These are phyloP conservation scores for Thumatha senex DNA, from an alignment of 2,888 invertebrate genomes.

Conservation along the genomic window DNA sequence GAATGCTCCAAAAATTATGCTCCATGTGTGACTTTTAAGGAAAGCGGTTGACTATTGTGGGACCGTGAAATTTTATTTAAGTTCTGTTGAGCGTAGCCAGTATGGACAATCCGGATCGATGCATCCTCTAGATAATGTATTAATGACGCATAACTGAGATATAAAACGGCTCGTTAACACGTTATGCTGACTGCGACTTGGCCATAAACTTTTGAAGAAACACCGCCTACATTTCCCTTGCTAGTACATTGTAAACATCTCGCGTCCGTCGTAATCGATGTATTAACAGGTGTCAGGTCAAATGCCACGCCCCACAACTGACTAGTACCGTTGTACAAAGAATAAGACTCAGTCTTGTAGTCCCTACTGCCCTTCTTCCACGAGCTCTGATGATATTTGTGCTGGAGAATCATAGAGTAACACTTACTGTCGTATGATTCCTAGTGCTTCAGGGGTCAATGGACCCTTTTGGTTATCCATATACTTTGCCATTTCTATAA, in stretches of 20 bases:
- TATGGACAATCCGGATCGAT: slow-evolving; percentile 7
- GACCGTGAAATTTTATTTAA: slow-evolving; percentile 17
- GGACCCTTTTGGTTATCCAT: no score
- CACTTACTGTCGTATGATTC: not conserved
- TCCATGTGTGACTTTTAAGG: slow-evolving; percentile 19
- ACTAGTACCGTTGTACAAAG: no score
- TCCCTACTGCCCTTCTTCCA: no score
- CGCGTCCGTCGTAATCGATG: not conserved
- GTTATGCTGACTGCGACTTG: not conserved
- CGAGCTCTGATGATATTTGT: no score
- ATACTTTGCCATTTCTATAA: no score
- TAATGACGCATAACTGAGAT: not conserved
- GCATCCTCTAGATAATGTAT: not conserved
- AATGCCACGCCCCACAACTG: not conserved
- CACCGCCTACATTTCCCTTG: not conserved
- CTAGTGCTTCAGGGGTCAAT: no score
- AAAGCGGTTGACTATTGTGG: slow-evolving; percentile 19
- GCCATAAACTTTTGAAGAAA: not conserved
- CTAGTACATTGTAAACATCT: not conserved
- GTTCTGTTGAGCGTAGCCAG: slow-evolving; percentile 5
- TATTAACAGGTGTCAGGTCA: no score
- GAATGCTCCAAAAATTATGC: no score
- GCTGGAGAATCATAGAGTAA: no score
- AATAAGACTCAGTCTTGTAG: no score
- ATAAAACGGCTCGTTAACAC: slow-evolving; percentile 2